These are phyloP conservation scores for Malurus leucopterus DNA, from an alignment of 2,797 vertebrate genomes.

Conservation along the genomic window DNA sequence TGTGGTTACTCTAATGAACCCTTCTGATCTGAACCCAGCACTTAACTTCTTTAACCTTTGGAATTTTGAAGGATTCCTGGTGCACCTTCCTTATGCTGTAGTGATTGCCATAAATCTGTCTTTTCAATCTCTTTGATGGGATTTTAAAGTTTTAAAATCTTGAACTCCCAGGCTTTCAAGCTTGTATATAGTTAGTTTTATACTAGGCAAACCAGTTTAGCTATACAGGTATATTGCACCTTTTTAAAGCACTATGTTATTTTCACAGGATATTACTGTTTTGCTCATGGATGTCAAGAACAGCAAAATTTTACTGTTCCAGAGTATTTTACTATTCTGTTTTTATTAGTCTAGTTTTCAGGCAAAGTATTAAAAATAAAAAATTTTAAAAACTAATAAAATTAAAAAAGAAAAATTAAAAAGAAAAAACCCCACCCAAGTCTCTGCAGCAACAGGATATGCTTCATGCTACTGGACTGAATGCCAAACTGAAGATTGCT, in stretches of 20 bases:
- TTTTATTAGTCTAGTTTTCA: conserved; percentile 80
- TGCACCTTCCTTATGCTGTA: conserved; percentile 82
- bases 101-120: conserved; percentile 75
- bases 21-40: conserved; percentile 76
- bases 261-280: conserved; percentile 77
- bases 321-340: conserved; percentile 77
- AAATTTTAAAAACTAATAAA: conserved; percentile 37
- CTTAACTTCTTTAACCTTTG: conserved; percentile 75
- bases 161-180: conserved; percentile 72
- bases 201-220: conserved; percentile 72
- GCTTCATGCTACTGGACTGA: conserved; percentile 63
- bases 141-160: conserved; percentile 77
- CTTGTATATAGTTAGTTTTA: conserved; percentile 81
- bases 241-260: conserved; percentile 79
- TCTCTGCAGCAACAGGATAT: conserved; percentile 54
- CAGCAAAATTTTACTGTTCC: conserved; percentile 77
- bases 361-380: conserved; percentile 69
- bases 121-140: conserved; percentile 76
- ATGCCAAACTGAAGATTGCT: conserved; percentile 46
- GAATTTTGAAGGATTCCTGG: conserved; percentile 77
- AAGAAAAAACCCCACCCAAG: conserved; percentile 54
- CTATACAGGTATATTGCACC: conserved; percentile 76
- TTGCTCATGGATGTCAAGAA: conserved; percentile 81
- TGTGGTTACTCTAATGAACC: conserved; percentile 70
- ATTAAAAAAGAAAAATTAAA: conserved; percentile 41